Base-by-base conservation (phyloP, 2,113 vertebrate genomes). In the Prunella himalayana region DNA sequence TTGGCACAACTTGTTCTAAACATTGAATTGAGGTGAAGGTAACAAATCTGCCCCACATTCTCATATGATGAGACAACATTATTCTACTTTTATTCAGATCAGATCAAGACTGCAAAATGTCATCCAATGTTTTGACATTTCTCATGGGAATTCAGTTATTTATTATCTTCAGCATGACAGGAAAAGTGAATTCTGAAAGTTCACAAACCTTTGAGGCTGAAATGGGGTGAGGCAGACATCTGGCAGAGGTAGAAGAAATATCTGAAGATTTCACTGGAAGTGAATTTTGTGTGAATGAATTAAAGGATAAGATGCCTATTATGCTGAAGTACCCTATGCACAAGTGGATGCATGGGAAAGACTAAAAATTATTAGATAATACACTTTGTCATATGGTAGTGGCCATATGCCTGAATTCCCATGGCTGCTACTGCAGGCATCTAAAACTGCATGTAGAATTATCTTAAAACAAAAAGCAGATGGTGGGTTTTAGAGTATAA, bases 391-490 rank as follows among this genome's bases (percentile, higher is more conserved):
- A 49, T 71, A 78, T 33, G 33, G 69, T 16, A 83, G 53, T n/a
- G 31, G 72, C 73, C 80, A 84, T 92, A 75, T 87, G 73, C 69
- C 80, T 79, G 73, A 85, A 82, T 91, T 87, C 66, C 78, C 57
- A 64, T 50, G 61, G 73, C 61, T 92, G 73, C 47, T 89, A 61
- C 64, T 76, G 10, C 75, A 76, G 77, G 37, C 66, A 63, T 65
- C 78, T 76, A 84, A 72, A 95, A 65, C 10, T 61, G 21, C 3
- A 1, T 33, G 42, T 47, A 69, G 81, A 82, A 82, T 49, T 85
- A 87, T 30, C 61, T 86, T 75, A 56, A 92, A 90, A 90, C 63
- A 31, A 77, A 90, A 90, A 83, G 56, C 80, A 90, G 80, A 90
- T 83, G 64, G 71, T 63, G 19, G 6, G 56, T 2, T 63, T 90